Base-by-base conservation (phyloP, 2,888 invertebrate species). In the Drosophila barbarae region DNA sequence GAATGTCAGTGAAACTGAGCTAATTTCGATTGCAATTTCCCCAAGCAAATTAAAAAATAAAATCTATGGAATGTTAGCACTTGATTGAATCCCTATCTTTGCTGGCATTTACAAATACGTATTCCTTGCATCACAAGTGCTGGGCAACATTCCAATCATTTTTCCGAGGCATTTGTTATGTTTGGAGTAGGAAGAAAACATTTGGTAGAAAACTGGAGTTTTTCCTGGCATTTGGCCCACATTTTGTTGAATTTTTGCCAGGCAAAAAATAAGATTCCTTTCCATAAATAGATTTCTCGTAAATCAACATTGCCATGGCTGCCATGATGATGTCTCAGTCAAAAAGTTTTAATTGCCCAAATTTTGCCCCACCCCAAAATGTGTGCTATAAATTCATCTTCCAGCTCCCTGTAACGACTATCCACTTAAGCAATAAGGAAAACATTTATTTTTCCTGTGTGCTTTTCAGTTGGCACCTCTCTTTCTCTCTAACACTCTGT, bases 271-370 rank as follows among this genome's bases (percentile, higher is more conserved):
- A 13, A 21, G 30, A 42, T 18, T 23, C 41, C 23, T 13, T 9
- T 35, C 23, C 63, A 3, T 38, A 38, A 63, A 64, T 64, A 64
- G 63, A 65, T 65, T 52, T 34, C 26, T 32, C 46, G 34, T 64
- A 65, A 47, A 54, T 64, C 58, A 64, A 42, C 64, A 36, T 32
- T 39, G 23, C 50, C 32, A 13, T 32, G 38, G 12, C 36, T 35
- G 34, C 41, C 34, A 23, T 36, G 13, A 21, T n/a, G 39, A 55
- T 34, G 18, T 30, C 38, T 36, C 34, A 44, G 46, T 46, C 34
- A 34, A 39, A 67, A 67, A 60, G 36, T 59, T 72, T 59, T 69
- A 69, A 73, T 78, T 64, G 63, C 55, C 46, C 50, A 41, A 71
- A 44, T 15, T 39, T 56, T 32, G 35, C 30, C 28, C 9, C 28